These are phyloP conservation scores for Notamacropus eugenii DNA, from an alignment of 2,797 vertebrate species.

Conservation along the genomic window DNA sequence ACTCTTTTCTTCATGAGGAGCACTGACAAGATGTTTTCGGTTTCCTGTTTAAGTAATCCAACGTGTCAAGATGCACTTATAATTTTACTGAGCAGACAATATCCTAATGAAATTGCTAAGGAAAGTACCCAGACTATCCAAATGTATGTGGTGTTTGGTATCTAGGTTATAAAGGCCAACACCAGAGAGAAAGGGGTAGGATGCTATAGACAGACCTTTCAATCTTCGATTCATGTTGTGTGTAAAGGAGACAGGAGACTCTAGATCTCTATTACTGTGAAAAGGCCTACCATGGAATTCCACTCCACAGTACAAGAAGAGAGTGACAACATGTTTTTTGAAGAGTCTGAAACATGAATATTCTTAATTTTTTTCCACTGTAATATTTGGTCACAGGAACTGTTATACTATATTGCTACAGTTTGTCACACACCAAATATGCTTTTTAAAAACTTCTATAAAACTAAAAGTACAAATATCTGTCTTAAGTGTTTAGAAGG, in stretches of 20 bases:
- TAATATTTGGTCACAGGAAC: conserved; percentile 63
- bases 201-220: conserved; percentile 66
- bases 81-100: conserved; percentile 76
- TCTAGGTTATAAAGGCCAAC: conserved; percentile 53
- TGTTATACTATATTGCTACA: conserved; percentile 62
- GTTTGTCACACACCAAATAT: conserved; percentile 51
- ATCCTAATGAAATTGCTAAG: conserved; percentile 62
- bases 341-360: conserved; percentile 55
- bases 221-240: conserved; percentile 66
- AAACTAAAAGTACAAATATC: conserved; percentile 4
- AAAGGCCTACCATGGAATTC: conserved; percentile 76
- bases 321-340: conserved; percentile 52
- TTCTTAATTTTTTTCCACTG: conserved; percentile 64
- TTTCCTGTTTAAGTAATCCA: conserved; percentile 80
- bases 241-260: conserved; percentile 53
- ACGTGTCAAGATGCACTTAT: conserved; percentile 75
- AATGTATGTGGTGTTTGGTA: conserved; percentile 52
- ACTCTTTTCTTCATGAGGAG: conserved; percentile 76
- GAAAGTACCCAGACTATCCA: conserved; percentile 59
- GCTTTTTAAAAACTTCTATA: neutral
- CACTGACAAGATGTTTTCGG: conserved; percentile 81
- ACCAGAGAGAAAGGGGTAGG: conserved; percentile 61
- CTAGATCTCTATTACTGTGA: conserved; percentile 51
- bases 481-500: neutral
- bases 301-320: conserved; percentile 62